Evolutionary conservation across 2,797 vertebrate genomes (phyloP), one percentile per base, ranked within the genome.

Genomic region (Heterohyrax brucei): DNA sequence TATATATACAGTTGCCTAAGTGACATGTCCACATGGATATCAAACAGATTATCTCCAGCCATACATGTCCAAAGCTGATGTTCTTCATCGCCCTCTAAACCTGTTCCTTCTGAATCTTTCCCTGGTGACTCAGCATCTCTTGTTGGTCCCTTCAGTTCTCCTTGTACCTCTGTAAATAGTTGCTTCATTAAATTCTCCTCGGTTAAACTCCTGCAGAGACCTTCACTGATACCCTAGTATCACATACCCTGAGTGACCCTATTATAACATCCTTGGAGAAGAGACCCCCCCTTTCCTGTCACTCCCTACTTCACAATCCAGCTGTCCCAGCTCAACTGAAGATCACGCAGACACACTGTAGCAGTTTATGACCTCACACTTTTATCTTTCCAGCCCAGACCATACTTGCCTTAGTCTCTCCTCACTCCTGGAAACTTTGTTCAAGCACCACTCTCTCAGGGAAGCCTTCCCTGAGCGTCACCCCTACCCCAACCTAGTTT

Each of bases 401-500:
- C 26, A 84, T 26, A 24, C 28, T 22, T n/a, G 3, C 18, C 21
- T 28, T 7, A 0, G 48, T 50, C 8, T 64, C 24, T 68, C 59
- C 73, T 82, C 66, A 26, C 24, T 10, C 22, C 21, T 94, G 50
- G 50, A 16, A 56, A 56, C 53, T 56, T 56, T 14, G 53, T 56
- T 56, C 13, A 56, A 56, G 13, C 18, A 56, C 8, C 21, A 16
- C 24, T 77, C 61, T n/a, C 91, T 64, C 46, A 26, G 10, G 26
- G 33, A 80, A 21, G 28, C 13, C 18, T 18, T 70, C 66, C 44
- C 21, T 30, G 10, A 66, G 9, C 3, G 50, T 4, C 10, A 13
- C 3, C 44, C 16, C 18, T 5, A 21, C 10, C 72, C 3, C 8
- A 53, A 39, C 24, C 26, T 19, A 14, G 14, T 5, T 0, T 7